Percentiles rank a stretch among this genome's conserved stretches.
These are phyloP conservation scores for Elmis aenea DNA, from an alignment of 2,888 invertebrate species.

Conservation along the genomic window DNA sequence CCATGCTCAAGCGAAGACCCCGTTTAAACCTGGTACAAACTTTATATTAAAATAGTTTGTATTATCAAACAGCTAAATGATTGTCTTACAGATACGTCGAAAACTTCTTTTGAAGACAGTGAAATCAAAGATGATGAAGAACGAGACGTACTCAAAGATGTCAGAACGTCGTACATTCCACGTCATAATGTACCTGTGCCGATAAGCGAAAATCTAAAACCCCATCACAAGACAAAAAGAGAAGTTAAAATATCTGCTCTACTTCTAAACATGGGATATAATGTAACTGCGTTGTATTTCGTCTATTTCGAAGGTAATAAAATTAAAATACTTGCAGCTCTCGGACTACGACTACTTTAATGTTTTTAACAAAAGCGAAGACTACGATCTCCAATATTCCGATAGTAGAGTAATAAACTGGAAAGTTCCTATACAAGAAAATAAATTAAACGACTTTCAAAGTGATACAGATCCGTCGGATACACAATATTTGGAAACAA, in stretches of 20 bases:
- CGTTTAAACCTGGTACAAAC: too few relatives aligned
- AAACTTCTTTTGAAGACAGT: conserved; percentile 8
- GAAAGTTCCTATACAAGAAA: too few relatives aligned
- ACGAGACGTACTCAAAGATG: conserved; percentile 56
- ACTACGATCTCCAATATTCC: background rate
- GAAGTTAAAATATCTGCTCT: conserved; percentile 3
- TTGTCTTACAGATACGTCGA: too few relatives aligned
- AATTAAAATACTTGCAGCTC: background rate
- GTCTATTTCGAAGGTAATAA: background rate
- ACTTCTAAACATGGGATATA: background rate
- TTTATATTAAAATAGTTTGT: too few relatives aligned
- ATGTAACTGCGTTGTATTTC: conserved; percentile 2
- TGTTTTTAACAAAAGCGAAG: background rate
- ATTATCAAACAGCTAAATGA: too few relatives aligned
- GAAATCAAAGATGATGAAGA: conserved; percentile 50
- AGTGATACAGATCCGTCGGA: too few relatives aligned
- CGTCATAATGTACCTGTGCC: too few relatives aligned
- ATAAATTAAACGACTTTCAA: too few relatives aligned
- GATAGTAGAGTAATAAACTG: too few relatives aligned
- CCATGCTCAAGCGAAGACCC: conserved; percentile 3
- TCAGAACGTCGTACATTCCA: conserved; percentile 60
- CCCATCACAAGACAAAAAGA: background rate
- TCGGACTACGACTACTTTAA: background rate
- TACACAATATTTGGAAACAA: too few relatives aligned
- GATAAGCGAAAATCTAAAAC: too few relatives aligned